Evolutionary conservation across 2,888 invertebrate species (phyloP).

Genomic region (Digitonthophagus gazella): DNA sequence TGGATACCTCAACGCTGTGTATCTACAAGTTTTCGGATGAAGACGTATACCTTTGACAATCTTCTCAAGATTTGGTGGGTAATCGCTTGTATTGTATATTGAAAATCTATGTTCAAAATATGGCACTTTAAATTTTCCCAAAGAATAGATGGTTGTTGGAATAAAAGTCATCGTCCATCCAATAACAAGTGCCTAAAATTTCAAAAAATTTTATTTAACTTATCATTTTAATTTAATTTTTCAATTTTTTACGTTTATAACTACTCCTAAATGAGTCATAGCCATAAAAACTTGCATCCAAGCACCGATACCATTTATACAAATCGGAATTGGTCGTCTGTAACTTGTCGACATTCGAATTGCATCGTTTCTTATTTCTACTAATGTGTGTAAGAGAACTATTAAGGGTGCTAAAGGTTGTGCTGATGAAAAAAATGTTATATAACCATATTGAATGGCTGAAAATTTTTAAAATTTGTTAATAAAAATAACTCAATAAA

Average conservation of each 20-base stretch:
- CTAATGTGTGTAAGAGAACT: conserved; percentile 86
- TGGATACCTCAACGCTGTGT: conserved; percentile 47
- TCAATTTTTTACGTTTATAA: conserved; percentile 41
- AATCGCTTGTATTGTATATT: conserved; percentile 37
- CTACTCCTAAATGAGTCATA: conserved; percentile 41
- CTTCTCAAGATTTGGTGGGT: background rate
- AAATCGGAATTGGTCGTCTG: conserved; percentile 38
- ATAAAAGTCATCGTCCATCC: conserved; percentile 42
- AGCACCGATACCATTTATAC: conserved; percentile 37
- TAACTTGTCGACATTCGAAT: conserved; percentile 31
- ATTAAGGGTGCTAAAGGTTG: conserved; percentile 91
- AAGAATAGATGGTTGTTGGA: conserved; percentile 31
- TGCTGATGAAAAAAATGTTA: conserved; percentile 90
- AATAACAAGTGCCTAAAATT: conserved; percentile 43
- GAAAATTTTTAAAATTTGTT: conserved; percentile 30
- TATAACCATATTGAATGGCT: conserved; percentile 94
- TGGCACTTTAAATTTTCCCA: conserved; percentile 28
- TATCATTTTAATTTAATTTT: background rate
- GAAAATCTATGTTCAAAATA: conserved; percentile 30
- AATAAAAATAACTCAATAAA: background rate
- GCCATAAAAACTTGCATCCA: conserved; percentile 43
- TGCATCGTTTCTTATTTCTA: conserved; percentile 86
- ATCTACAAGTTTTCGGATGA: conserved; percentile 42
- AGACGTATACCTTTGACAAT: background rate
- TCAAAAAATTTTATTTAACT: background rate